These are phyloP conservation scores for Eristalis arbustorum DNA, from an alignment of 2,888 invertebrate genomes.

Conservation along the genomic window DNA sequence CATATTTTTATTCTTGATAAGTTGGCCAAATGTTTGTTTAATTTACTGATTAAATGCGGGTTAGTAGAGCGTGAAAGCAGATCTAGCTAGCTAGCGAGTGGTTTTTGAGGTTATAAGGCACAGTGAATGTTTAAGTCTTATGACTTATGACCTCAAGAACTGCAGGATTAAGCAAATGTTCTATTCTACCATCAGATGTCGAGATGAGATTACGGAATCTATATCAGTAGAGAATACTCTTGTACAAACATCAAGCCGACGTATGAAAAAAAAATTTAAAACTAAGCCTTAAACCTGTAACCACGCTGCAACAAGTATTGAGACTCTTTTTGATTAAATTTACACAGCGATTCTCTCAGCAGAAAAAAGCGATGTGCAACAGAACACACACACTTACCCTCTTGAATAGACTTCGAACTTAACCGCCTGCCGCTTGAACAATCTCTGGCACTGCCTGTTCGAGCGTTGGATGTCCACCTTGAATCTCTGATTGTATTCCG, in stretches of 20 bases:
- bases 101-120: background rate
- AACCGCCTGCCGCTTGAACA: conserved; percentile 93
- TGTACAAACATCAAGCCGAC: too few species aligned
- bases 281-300: too few species aligned
- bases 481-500: conserved; percentile 91
- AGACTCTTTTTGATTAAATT: background rate
- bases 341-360: background rate
- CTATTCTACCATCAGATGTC: background rate
- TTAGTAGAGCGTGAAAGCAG: conserved; percentile 33
- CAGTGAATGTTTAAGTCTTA: background rate
- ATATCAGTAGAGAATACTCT: too few species aligned
- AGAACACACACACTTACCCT: conserved; percentile 86
- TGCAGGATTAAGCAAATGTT: background rate
- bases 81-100: background rate
- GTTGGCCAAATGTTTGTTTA: conserved; percentile 26
- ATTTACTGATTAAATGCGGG: conserved; percentile 30
- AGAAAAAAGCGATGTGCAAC: too few species aligned
- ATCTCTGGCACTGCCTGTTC: conserved; percentile 89
- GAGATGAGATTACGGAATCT: too few species aligned
- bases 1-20: conserved; percentile 8
- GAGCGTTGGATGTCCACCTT: conserved; percentile 89
- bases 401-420: conserved; percentile 96
- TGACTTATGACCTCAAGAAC: background rate
- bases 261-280: too few species aligned
- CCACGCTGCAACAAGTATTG: too few species aligned